Evolutionary conservation across 2,113 vertebrate genomes (phyloP).

Genomic region (Camelus dromedarius): DNA sequence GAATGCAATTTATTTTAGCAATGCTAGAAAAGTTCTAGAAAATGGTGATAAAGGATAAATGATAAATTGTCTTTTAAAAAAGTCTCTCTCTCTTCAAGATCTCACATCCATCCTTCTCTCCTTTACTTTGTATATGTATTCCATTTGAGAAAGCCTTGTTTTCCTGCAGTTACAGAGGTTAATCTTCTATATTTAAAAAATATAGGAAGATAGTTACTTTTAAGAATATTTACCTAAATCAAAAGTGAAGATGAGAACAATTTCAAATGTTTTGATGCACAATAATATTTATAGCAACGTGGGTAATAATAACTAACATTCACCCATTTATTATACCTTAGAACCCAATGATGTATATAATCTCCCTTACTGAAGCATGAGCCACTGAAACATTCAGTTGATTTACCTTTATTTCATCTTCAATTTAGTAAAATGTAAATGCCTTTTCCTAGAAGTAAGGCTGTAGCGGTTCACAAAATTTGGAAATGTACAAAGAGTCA

Average conservation of each 20-base stretch:
- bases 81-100: background rate
- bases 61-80: background rate
- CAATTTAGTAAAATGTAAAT: conserved; percentile 20
- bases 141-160: conserved; percentile 12
- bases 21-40: background rate
- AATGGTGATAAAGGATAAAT: background rate
- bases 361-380: conserved; percentile 25
- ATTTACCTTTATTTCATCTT: conserved; percentile 49
- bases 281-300: conserved; percentile 26
- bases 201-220: conserved; percentile 1
- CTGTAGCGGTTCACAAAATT: background rate
- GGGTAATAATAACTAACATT: background rate
- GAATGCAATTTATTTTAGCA: conserved; percentile 7
- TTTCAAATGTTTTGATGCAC: conserved; percentile 25
- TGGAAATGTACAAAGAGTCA: background rate
- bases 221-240: background rate
- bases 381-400: background rate
- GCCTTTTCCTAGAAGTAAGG: background rate
- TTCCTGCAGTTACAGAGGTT: background rate
- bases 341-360: background rate
- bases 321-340: conserved; percentile 2
- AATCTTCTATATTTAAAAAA: conserved; percentile 42
- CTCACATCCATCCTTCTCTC: background rate
- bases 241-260: background rate
- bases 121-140: background rate